These are phyloP conservation scores for Australoheros scitulus DNA, from an alignment of 2,113 vertebrate species.

Conservation along the genomic window DNA sequence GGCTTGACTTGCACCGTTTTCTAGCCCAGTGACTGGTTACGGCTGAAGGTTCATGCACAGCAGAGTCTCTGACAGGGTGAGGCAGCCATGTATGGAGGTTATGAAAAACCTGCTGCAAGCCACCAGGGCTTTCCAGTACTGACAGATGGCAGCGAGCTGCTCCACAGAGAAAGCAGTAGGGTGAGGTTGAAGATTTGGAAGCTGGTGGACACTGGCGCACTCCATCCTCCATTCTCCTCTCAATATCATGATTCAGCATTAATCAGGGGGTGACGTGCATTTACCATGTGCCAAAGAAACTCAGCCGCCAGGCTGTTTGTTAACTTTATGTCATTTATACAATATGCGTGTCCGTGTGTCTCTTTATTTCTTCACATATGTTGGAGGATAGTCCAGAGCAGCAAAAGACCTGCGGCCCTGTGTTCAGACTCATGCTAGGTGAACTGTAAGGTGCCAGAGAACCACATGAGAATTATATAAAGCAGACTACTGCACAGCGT, in stretches of 20 bases:
- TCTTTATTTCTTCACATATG: slow-evolving; percentile 48
- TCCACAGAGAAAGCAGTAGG: slow-evolving; percentile 49
- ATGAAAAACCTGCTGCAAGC: slow-evolving; percentile 65
- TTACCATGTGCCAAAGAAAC: slow-evolving; percentile 6
- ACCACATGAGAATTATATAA: slow-evolving; percentile 69
- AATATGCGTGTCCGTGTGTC: neutral
- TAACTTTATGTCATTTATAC: slow-evolving; percentile 26
- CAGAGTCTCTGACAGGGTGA: slow-evolving; percentile 68
- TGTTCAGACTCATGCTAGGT: slow-evolving; percentile 54
- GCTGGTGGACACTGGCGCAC: slow-evolving; percentile 1
- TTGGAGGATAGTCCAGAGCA: slow-evolving; percentile 3
- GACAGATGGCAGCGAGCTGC: slow-evolving; percentile 76
- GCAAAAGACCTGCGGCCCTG: neutral
- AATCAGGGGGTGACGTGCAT: slow-evolving; percentile 41
- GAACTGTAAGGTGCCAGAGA: slow-evolving; percentile 47
- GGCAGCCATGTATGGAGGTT: slow-evolving; percentile 66
- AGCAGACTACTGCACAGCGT: slow-evolving; percentile 62
- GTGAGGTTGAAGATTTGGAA: slow-evolving; percentile 33
- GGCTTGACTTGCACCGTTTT: slow-evolving; percentile 44
- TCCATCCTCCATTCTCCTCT: slow-evolving; percentile 28
- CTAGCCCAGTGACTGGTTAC: slow-evolving; percentile 59
- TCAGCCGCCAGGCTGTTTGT: slow-evolving; percentile 22
- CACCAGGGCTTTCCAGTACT: slow-evolving; percentile 71
- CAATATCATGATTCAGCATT: slow-evolving; percentile 65
- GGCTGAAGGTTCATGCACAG: slow-evolving; percentile 68